Evolutionary conservation across 2,888 invertebrate genomes (phyloP).

Genomic region (Stegophylla sp.): DNA sequence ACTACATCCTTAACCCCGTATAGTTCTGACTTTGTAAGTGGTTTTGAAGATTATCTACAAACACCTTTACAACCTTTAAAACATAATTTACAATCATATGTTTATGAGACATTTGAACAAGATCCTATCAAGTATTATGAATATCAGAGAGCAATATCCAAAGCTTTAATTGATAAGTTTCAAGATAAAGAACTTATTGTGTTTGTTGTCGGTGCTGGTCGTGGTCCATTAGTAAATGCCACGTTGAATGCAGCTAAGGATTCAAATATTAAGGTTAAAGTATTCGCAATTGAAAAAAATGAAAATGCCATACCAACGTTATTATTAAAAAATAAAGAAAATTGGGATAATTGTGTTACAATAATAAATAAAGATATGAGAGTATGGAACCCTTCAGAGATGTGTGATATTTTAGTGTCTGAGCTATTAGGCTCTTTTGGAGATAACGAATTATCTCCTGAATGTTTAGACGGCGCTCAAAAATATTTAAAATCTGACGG

Average conservation of each 20-base stretch:
- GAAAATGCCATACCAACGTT: conserved; percentile 76
- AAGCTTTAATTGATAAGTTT: conserved; percentile 73
- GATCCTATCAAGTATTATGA: conserved; percentile 94
- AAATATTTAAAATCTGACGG: conserved; percentile 84
- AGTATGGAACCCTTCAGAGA: conserved; percentile 78
- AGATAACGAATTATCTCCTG: conserved; percentile 98
- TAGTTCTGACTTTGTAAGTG: conserved; percentile 64
- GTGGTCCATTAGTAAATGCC: conserved; percentile 92
- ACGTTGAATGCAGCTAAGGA: conserved; percentile 79
- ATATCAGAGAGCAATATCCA: conserved; percentile 82
- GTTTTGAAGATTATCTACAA: conserved; percentile 93
- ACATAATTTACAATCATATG: conserved; percentile 93
- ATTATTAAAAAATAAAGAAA: conserved; percentile 69
- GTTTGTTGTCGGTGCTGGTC: conserved; percentile 92
- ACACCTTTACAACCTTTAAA: conserved; percentile 90
- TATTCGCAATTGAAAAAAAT: conserved; percentile 98
- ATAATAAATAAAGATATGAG: conserved; percentile 89
- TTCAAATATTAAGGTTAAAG: conserved; percentile 76
- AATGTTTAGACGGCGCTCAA: conserved; percentile 94
- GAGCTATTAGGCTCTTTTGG: conserved; percentile 97
- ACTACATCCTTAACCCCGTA: conserved; percentile 43
- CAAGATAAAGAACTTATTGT: conserved; percentile 68
- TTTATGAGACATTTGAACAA: conserved; percentile 97
- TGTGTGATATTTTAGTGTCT: conserved; percentile 94
- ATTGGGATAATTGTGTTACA: conserved; percentile 80